Evolutionary conservation across 2,888 invertebrate species (phyloP).

Genomic region (Cantharis nigra): DNA sequence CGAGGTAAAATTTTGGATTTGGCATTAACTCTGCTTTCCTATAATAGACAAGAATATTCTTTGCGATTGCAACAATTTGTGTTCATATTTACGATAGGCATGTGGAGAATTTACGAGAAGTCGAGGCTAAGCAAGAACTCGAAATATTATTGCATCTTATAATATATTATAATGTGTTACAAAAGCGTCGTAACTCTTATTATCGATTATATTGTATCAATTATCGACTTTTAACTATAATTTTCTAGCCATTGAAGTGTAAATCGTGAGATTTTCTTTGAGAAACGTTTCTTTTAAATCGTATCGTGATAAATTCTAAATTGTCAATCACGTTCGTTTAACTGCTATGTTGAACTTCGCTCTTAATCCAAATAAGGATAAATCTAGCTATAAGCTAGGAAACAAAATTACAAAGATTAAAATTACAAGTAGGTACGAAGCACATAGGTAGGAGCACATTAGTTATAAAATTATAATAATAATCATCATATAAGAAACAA

Average conservation of each 20-base stretch:
- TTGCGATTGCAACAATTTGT: neutral
- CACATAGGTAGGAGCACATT: neutral
- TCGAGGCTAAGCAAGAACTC: neutral
- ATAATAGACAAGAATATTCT: neutral
- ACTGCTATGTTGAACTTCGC: neutral
- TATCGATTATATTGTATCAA: constrained; percentile 1
- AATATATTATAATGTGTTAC: neutral
- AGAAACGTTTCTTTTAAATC: neutral
- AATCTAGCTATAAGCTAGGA: neutral
- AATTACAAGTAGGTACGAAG: neutral
- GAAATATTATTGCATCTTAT: neutral
- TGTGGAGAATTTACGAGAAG: neutral
- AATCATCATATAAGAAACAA: neutral
- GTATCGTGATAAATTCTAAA: neutral
- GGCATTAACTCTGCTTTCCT: neutral
- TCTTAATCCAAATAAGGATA: neutral
- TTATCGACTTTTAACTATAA: constrained; percentile 11
- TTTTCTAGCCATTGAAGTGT: constrained; percentile 6
- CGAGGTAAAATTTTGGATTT: neutral
- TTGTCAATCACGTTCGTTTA: neutral
- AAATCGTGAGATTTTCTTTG: constrained; percentile 10
- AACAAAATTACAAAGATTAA: too few species aligned
- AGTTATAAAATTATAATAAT: neutral
- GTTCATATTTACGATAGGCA: neutral
- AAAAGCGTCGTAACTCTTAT: neutral